Evolutionary conservation across 2,113 vertebrate species (phyloP).

Genomic region (Campylomormyrus tamandua): DNA sequence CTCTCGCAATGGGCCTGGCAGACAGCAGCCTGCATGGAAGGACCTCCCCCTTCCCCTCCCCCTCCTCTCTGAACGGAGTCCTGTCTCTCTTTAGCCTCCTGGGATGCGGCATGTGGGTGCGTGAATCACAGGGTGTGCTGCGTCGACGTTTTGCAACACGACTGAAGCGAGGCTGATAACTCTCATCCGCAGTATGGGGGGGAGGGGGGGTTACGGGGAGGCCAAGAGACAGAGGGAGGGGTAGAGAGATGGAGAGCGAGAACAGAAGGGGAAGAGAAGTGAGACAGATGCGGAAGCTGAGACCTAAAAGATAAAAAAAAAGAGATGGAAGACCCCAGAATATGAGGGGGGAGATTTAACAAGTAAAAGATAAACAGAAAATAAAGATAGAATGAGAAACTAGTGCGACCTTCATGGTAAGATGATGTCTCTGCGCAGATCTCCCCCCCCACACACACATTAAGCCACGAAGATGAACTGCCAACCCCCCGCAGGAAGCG

Average conservation of each 20-base stretch:
- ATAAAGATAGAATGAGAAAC: neutral
- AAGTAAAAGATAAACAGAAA: neutral
- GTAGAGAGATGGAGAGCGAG: neutral
- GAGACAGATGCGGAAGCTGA: neutral
- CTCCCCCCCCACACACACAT: neutral
- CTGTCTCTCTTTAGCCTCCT: neutral
- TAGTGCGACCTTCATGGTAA: neutral
- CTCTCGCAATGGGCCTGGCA: neutral
- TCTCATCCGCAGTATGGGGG: neutral
- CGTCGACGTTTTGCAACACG: neutral
- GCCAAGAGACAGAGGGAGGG: neutral
- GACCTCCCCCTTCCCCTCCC: neutral
- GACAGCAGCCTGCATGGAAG: neutral
- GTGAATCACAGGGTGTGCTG: neutral
- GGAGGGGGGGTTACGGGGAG: neutral
- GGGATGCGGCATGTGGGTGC: neutral
- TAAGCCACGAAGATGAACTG: conserved; percentile 56
- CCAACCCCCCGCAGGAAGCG: conserved; percentile 62
- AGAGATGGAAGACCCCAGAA: neutral
- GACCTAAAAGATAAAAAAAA: neutral
- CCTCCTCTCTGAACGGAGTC: neutral
- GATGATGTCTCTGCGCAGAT: neutral
- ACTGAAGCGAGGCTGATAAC: neutral
- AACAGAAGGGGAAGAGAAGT: neutral
- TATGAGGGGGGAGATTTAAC: no score